phyloP scores from a whole-genome alignment of 2,888 invertebrate species.

The Heteromyza rotundicornis region DNA sequence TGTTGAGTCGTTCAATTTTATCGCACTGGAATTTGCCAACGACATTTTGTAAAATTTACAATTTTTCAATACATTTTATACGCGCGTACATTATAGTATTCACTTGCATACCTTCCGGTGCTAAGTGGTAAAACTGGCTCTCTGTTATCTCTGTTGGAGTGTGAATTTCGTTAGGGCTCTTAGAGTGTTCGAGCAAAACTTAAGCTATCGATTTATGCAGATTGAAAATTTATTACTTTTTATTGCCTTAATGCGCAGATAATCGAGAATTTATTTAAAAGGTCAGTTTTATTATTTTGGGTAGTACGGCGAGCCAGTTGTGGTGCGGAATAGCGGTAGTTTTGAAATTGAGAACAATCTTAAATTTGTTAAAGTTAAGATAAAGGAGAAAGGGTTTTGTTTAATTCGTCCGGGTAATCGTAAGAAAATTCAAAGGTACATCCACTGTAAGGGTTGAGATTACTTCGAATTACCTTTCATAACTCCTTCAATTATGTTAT shows the following conservation, averaged over 20 bases:
- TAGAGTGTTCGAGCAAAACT: conserved; percentile 11
- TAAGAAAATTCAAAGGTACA: too few relatives aligned
- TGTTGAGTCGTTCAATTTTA: background rate
- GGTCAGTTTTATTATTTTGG: conserved; percentile 20
- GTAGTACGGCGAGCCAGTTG: too few relatives aligned
- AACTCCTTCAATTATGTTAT: too few relatives aligned
- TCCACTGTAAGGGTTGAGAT: too few relatives aligned
- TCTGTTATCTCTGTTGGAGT: background rate
- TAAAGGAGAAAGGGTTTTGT: too few relatives aligned
- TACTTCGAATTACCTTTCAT: too few relatives aligned
- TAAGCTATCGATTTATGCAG: conserved; percentile 28
- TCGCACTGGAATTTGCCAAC: background rate
- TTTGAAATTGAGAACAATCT: too few relatives aligned
- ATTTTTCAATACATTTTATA: background rate
- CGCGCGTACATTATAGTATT: background rate
- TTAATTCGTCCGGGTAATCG: too few relatives aligned
- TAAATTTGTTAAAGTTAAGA: too few relatives aligned
- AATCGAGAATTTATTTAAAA: conserved; percentile 55
- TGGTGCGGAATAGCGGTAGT: too few relatives aligned
- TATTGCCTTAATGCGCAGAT: conserved; percentile 54
- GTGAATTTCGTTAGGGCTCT: conserved; percentile 11
- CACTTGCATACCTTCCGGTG: background rate
- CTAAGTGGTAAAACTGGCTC: background rate
- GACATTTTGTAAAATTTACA: background rate
- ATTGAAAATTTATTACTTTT: conserved; percentile 56